Evolutionary conservation across 2,888 invertebrate species (phyloP).

Genomic region (Dioctria rufipes): DNA sequence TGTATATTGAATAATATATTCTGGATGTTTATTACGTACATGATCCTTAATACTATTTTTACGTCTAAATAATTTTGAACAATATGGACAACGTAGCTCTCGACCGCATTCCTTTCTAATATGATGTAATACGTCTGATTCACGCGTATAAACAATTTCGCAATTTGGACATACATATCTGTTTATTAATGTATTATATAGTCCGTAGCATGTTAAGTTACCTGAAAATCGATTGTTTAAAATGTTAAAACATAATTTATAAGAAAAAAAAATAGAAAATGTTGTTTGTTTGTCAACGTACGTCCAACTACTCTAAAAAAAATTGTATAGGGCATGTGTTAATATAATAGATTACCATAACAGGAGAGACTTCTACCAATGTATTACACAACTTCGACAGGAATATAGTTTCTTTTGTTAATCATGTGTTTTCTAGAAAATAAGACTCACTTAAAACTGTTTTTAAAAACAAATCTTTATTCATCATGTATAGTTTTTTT

Average conservation of each 20-base stretch:
- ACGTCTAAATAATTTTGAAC: slow-evolving; percentile 59
- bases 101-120: slow-evolving; percentile 54
- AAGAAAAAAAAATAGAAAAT: slow-evolving; percentile 21
- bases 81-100: slow-evolving; percentile 62
- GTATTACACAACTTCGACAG: slow-evolving; percentile 20
- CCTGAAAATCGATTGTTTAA: slow-evolving; percentile 47
- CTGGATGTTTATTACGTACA: slow-evolving; percentile 56
- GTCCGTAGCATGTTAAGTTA: slow-evolving; percentile 20
- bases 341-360: slow-evolving; percentile 19
- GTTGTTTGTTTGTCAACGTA: slow-evolving; percentile 17
- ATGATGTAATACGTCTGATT: slow-evolving; percentile 54
- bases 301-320: slow-evolving; percentile 35
- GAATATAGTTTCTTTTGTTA: slow-evolving; percentile 1
- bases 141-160: slow-evolving; percentile 56
- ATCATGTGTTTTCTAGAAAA: slow-evolving; percentile 20
- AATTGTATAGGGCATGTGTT: slow-evolving; percentile 17
- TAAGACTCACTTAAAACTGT: slow-evolving; percentile 11
- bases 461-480: slow-evolving; percentile 51
- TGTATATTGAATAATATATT: slow-evolving; percentile 49
- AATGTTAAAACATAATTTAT: slow-evolving; percentile 41
- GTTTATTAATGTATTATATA: slow-evolving; percentile 49
- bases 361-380: slow-evolving; percentile 23
- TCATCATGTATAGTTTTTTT: slow-evolving; percentile 24
- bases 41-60: slow-evolving; percentile 59
- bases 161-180: slow-evolving; percentile 56